Percentiles rank a stretch among this genome's conserved stretches.
phyloP scores from a whole-genome alignment of 2,888 invertebrate species.

The Diaprepes abbreviatus region DNA sequence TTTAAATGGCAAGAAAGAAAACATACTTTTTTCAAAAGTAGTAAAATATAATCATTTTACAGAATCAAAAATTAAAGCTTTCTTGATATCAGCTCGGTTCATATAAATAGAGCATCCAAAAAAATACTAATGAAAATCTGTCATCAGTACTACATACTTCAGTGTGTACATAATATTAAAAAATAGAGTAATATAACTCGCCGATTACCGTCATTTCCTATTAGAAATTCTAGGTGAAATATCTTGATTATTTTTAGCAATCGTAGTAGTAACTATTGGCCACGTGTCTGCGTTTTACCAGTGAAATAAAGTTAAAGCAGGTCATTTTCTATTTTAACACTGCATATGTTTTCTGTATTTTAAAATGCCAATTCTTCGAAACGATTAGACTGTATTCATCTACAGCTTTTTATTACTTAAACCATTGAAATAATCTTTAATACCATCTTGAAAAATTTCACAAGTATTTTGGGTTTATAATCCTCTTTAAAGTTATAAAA shows the following conservation, averaged over 20 bases:
- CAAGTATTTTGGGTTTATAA: background rate
- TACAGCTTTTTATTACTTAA: background rate
- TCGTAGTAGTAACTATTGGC: slow-evolving; percentile 35
- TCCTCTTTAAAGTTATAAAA: slow-evolving; percentile 9
- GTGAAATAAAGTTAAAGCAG: slow-evolving; percentile 47
- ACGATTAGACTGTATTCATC: background rate
- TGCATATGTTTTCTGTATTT: slow-evolving; percentile 45
- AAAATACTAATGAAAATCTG: too few species aligned
- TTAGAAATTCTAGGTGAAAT: slow-evolving; percentile 33
- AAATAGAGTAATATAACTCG: background rate
- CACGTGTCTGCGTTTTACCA: slow-evolving; percentile 46
- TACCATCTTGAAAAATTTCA: background rate
- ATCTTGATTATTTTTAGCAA: slow-evolving; percentile 43
- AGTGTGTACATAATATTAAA: background rate
- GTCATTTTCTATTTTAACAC: slow-evolving; percentile 49
- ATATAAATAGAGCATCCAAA: too few species aligned
- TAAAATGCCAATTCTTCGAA: slow-evolving; percentile 6
- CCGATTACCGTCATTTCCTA: slow-evolving; percentile 1
- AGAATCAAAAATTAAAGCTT: too few species aligned
- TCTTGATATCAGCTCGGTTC: too few species aligned
- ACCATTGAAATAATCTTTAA: background rate
- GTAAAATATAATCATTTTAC: too few species aligned
- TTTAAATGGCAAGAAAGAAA: too few species aligned
- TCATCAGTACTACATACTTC: too few species aligned
- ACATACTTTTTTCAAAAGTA: too few species aligned